Evolutionary conservation across 1,140 invertebrate species (phyloP).

Genomic region (Leptinotarsa defecta): DNA sequence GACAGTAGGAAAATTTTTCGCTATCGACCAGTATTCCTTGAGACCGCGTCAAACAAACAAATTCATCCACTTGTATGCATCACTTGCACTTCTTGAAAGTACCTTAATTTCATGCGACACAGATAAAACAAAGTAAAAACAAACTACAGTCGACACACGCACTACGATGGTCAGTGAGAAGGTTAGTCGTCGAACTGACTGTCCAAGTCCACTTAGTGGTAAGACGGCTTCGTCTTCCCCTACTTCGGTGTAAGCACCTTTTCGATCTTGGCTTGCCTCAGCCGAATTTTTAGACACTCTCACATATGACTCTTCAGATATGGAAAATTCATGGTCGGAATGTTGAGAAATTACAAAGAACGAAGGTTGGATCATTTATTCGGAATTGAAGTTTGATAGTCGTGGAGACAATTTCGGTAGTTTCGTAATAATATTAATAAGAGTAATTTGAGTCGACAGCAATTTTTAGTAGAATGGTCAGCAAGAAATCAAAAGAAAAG

Average conservation of each 20-base stretch:
- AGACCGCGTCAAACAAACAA: not conserved
- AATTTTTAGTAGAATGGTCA: too few relatives aligned
- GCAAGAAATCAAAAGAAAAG: too few relatives aligned
- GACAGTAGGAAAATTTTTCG: not conserved
- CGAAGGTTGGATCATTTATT: not conserved
- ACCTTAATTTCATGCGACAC: conserved; percentile 17
- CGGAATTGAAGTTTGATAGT: not conserved
- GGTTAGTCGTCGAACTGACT: conserved; percentile 7
- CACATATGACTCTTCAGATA: not conserved
- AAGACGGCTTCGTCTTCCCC: not conserved
- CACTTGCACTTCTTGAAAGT: conserved; percentile 18
- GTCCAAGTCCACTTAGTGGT: conserved; percentile 4
- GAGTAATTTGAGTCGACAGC: too few relatives aligned
- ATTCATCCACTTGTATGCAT: conserved; percentile 18
- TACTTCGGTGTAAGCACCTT: not conserved
- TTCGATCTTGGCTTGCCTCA: not conserved
- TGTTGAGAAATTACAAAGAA: not conserved
- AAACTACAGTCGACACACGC: conserved; percentile 9
- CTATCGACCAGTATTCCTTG: not conserved
- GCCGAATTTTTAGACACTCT: conserved; percentile 6
- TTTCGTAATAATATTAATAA: not conserved
- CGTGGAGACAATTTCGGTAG: not conserved
- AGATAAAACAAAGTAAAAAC: not conserved
- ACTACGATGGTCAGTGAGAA: conserved; percentile 12
- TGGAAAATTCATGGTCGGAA: not conserved